Conservation (phyloP, 2,797 vertebrate genomes). For the Kryptopterus vitreolus region DNA sequence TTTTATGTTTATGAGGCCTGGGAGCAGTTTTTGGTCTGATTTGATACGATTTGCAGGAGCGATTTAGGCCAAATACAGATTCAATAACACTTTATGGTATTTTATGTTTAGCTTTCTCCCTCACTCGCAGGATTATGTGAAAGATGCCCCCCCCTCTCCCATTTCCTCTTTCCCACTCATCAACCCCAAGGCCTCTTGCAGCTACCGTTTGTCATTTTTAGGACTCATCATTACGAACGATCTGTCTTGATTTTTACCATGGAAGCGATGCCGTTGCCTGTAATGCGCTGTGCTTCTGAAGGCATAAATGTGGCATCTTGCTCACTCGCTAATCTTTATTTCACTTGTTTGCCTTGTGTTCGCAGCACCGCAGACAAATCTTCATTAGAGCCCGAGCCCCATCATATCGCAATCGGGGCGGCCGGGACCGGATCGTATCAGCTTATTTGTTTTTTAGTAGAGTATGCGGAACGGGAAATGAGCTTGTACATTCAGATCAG, state of each 20-base stretch:
- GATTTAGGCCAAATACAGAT: slow-evolving; percentile 37
- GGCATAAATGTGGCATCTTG: slow-evolving; percentile 68
- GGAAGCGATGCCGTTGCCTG: slow-evolving; percentile 70
- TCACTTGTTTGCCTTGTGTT: slow-evolving; percentile 65
- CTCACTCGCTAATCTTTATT: slow-evolving; percentile 68
- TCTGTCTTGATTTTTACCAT: slow-evolving; percentile 74
- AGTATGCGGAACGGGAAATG: slow-evolving; percentile 63
- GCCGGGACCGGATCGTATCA: slow-evolving; percentile 59
- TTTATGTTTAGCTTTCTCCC: slow-evolving; percentile 52
- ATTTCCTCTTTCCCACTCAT: not conserved
- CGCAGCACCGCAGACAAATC: slow-evolving; percentile 69
- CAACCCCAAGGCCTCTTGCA: slow-evolving; percentile 44
- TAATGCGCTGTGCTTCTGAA: slow-evolving; percentile 66
- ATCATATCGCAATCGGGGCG: slow-evolving; percentile 53
- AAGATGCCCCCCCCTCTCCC: not conserved
- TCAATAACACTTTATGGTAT: slow-evolving; percentile 55
- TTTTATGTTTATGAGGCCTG: slow-evolving; percentile 53
- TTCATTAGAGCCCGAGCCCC: slow-evolving; percentile 66
- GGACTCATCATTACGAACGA: slow-evolving; percentile 67
- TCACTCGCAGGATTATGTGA: slow-evolving; percentile 58
- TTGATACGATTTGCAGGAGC: slow-evolving; percentile 50
- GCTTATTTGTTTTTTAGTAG: slow-evolving; percentile 68
- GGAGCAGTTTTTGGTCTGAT: slow-evolving; percentile 59
- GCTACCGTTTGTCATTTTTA: slow-evolving; percentile 74
- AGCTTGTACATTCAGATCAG: slow-evolving; percentile 66